Evolutionary conservation across 1,140 invertebrate species (phyloP), one percentile per base, ranked within the genome.

Genomic region (Chironomus striatipennis): DNA sequence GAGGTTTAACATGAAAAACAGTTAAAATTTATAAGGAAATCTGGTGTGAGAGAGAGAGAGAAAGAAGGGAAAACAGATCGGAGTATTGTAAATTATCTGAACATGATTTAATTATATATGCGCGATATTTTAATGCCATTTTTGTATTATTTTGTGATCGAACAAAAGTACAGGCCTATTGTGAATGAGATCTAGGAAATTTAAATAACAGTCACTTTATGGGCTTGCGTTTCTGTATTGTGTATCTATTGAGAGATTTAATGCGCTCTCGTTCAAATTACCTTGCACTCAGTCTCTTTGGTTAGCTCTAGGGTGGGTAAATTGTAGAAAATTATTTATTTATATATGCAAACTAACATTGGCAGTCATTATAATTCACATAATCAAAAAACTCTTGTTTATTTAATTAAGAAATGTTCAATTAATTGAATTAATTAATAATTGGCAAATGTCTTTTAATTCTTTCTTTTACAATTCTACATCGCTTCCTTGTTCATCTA

Each of bases 111-210:
- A 70, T 70, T 70, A 70, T 70, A 70, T 20, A 70, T 70, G 65
- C 65, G 65, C 65, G 65, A 70, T 70, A 70, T 70, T 70, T 70
- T 70, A 70, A 70, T 70, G 65, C 65, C 65, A 70, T 70, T 70
- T 70, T 18, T 12, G 20, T 70, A n/a, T 57, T 57, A 57, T 57
- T 34, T 34, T 57, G 47, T n/a, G 12, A 57, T 57, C 12, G 12
- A 12, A 57, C 12, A 12, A 57, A 57, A n/a, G 47, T 57, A n/a
- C 4, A 57, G 12, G 65, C 18, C 65, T 70, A 70, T 70, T 70
- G 65, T 70, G 12, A 57, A 57, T 57, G 47, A 15, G 47, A 57
- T n/a, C 8, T 34, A 47, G n/a, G 47, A 15, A n/a, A 57, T 57
- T 57, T 57, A 34, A 34, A 34, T 34, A 34, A 34, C 24, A 34